Evolutionary conservation across 2,797 vertebrate species (phyloP).

Genomic region (Sebastes itinus): DNA sequence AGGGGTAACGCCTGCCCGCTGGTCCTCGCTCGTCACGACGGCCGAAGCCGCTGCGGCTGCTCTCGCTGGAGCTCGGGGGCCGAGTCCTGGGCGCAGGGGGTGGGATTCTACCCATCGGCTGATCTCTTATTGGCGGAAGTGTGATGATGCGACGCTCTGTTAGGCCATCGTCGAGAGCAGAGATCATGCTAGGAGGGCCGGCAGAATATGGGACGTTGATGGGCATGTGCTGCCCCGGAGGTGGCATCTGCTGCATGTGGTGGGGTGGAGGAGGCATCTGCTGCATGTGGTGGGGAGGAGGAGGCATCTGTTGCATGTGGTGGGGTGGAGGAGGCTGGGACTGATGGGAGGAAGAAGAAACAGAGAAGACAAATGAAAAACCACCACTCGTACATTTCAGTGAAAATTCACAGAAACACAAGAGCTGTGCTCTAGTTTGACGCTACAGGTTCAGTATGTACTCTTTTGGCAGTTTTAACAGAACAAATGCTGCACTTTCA

Average conservation of each 20-base stretch:
- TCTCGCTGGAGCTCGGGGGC: constrained; percentile 73
- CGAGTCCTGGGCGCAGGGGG: constrained; percentile 59
- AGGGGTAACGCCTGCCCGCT: constrained; percentile 62
- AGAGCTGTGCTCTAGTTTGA: not conserved
- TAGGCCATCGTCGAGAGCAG: constrained; percentile 86
- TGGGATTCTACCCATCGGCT: constrained; percentile 51
- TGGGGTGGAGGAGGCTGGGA: constrained; percentile 45
- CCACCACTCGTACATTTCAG: not conserved
- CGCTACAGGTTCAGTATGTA: not conserved
- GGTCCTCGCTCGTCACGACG: constrained; percentile 58
- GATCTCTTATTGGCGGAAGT: constrained; percentile 83
- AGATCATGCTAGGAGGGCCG: constrained; percentile 90
- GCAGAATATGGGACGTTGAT: constrained; percentile 72
- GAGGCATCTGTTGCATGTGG: constrained; percentile 29
- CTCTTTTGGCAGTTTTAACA: not conserved
- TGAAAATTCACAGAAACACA: not conserved
- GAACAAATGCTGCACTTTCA: not conserved
- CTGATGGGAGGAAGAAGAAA: constrained; percentile 5
- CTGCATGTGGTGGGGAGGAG: not conserved
- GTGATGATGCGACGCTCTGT: constrained; percentile 84
- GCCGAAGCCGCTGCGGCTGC: constrained; percentile 76
- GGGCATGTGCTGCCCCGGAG: constrained; percentile 65
- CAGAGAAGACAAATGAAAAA: not conserved
- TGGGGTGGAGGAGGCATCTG: constrained; percentile 41
- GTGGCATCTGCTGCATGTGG: constrained; percentile 35